These are phyloP conservation scores for Sceloporus tristichus DNA, from an alignment of 2,113 vertebrate genomes.

Conservation along the genomic window DNA sequence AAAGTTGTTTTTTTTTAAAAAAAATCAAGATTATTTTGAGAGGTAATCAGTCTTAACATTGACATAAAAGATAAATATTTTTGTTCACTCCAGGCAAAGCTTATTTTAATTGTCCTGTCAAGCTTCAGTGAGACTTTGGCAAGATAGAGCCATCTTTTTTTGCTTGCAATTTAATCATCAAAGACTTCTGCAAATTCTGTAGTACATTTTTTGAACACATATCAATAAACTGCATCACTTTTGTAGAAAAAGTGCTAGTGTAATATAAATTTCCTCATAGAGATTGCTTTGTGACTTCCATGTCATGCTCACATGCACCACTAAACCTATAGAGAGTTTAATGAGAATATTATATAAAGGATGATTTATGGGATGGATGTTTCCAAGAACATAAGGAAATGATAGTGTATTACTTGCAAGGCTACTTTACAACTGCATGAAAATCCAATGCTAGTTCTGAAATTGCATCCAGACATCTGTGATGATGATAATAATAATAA, in stretches of 20 bases:
- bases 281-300: not conserved
- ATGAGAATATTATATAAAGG: not conserved
- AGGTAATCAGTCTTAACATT: constrained; percentile 55
- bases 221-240: constrained; percentile 54
- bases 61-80: constrained; percentile 48
- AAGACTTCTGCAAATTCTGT: constrained; percentile 40
- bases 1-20: constrained; percentile 20
- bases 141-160: constrained; percentile 19
- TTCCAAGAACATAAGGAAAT: not conserved
- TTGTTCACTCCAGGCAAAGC: constrained; percentile 57
- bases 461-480: too few relatives aligned
- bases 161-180: constrained; percentile 49
- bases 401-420: not conserved
- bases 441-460: too few relatives aligned
- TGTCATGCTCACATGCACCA: constrained; percentile 12
- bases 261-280: not conserved
- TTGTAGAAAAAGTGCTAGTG: constrained; percentile 26
- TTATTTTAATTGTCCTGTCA: constrained; percentile 51
- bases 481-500: too few relatives aligned
- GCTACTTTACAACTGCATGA: not conserved
- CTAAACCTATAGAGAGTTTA: constrained; percentile 9
- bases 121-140: constrained; percentile 46
- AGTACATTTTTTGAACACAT: constrained; percentile 44
- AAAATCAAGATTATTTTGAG: constrained; percentile 57
- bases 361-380: not conserved